phyloP scores from a whole-genome alignment of 2,113 vertebrate species.

The Sturnira hondurensis region DNA sequence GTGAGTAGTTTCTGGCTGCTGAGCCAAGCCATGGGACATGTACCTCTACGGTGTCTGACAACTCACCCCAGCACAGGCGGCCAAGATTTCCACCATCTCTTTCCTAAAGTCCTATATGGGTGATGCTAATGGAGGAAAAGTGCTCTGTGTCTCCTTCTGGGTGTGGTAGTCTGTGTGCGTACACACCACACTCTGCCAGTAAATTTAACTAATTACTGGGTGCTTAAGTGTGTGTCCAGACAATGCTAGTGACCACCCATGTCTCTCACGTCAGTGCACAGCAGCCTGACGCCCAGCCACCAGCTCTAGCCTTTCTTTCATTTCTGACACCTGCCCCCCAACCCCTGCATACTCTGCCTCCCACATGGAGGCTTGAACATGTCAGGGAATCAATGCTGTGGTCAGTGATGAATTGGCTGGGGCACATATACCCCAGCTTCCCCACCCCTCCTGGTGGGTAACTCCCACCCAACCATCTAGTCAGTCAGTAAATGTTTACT shows the following conservation, averaged over 20 bases:
- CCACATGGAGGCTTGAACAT: background rate
- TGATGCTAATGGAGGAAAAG: background rate
- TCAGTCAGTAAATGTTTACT: background rate
- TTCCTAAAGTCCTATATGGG: background rate
- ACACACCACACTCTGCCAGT: background rate
- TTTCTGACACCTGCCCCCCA: background rate
- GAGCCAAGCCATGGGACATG: background rate
- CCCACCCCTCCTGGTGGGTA: background rate
- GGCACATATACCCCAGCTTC: background rate
- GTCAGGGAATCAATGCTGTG: too few species aligned
- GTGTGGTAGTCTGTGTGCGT: background rate
- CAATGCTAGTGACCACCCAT: background rate
- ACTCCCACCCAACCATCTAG: background rate
- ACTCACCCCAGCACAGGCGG: background rate
- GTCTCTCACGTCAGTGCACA: background rate
- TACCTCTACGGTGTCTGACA: background rate
- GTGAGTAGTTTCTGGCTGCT: conserved; percentile 72
- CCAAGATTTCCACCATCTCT: background rate
- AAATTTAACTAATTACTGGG: background rate
- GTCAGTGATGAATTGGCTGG: too few species aligned
- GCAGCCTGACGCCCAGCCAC: background rate
- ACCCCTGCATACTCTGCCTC: background rate
- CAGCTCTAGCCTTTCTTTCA: background rate
- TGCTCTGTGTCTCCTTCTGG: background rate
- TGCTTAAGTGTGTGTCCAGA: background rate